Evolutionary conservation across 1,140 invertebrate genomes (phyloP), one percentile per base, ranked within the genome.

Genomic region (Elymnias hypermnestra): DNA sequence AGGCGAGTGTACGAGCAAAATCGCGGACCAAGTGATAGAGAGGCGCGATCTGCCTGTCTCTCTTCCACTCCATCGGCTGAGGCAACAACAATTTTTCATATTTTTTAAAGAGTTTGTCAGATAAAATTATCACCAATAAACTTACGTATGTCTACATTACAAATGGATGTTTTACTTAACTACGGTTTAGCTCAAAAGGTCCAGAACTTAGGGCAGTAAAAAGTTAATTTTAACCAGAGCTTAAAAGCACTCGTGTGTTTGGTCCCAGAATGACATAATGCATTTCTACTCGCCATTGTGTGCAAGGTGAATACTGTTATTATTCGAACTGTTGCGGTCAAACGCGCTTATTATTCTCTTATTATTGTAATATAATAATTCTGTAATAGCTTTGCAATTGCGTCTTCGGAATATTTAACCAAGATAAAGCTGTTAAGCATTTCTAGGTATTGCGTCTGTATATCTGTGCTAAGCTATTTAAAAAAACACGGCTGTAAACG

Each of bases 201-300:
- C n/a, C n/a, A n/a, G n/a, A n/a, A 21, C 6, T 21, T 21, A 4
- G 3, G 6, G 6, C 19, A 4, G 19, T 26, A 3, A 3, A 26
- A 0, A 29, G 5, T 33, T 0, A 19, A 15, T 19, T n/a, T 26
- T 26, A 37, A 40, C 9, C 19, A 22, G n/a, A 21, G 45, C 33
- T 41, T 41, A 37, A 25, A 18, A 43, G 15, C n/a, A n/a, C 19
- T 33, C 17, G 40, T 44, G 26, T 3, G 13, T 5, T 35, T 17
- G 21, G 22, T 25, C 51, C 42, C 36, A 41, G 44, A 60, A 64
- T 65, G 62, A 69, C 59, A 69, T 69, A 69, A 69, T 65, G 62
- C 59, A 68, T 69, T 65, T 69, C 51, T 47, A 49, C 40, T 47
- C 51, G 31, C 65, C 54, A 64, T 65, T 70, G 67, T 70, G 61